phyloP scores from a whole-genome alignment of 2,113 vertebrate genomes.

The Geococcyx californianus region DNA sequence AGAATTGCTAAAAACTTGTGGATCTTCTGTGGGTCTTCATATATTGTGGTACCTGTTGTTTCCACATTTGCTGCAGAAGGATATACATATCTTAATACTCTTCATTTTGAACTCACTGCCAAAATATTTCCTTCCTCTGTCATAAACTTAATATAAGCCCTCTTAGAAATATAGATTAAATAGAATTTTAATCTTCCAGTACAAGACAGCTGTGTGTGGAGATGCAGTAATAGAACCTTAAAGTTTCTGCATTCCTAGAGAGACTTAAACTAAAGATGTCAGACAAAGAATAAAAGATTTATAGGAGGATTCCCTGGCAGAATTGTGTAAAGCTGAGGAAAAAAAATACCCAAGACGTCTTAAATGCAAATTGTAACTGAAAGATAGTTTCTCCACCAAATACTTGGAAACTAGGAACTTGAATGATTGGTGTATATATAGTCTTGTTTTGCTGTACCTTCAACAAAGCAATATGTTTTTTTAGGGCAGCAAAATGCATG shows the following conservation, averaged over 20 bases:
- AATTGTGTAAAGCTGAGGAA: background rate
- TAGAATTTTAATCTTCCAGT: constrained; percentile 51
- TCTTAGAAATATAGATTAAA: constrained; percentile 35
- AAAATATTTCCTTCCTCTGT: constrained; percentile 34
- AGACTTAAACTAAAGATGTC: constrained; percentile 49
- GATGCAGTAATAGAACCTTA: constrained; percentile 50
- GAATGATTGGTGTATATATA: background rate
- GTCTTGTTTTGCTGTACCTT: background rate
- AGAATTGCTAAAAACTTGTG: background rate
- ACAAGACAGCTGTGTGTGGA: background rate
- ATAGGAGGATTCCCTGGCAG: background rate
- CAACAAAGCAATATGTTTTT: background rate
- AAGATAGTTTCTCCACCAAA: background rate
- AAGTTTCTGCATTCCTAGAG: constrained; percentile 31
- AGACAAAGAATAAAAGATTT: constrained; percentile 31
- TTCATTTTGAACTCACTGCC: constrained; percentile 29
- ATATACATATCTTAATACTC: background rate
- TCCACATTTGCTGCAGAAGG: background rate
- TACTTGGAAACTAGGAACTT: background rate
- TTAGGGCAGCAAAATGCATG: background rate
- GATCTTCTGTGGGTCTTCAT: background rate
- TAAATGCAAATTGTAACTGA: background rate
- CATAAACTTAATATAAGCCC: constrained; percentile 10
- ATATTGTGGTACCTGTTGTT: background rate
- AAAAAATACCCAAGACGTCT: background rate